These are phyloP conservation scores for Panurus biarmicus DNA, from an alignment of 2,113 vertebrate genomes.

Conservation along the genomic window DNA sequence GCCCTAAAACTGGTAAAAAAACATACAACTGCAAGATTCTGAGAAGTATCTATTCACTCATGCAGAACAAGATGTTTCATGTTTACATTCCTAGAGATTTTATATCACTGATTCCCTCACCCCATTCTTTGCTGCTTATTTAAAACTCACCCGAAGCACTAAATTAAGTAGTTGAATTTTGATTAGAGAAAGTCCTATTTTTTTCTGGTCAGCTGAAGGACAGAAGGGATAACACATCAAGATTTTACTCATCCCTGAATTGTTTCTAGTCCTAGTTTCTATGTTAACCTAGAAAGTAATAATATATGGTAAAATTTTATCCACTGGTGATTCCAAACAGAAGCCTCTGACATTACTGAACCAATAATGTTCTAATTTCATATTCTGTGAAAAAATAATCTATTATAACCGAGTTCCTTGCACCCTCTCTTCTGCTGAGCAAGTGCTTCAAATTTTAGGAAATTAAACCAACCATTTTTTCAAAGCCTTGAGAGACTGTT, in stretches of 20 bases:
- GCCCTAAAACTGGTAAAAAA: not conserved
- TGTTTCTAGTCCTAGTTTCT: not conserved
- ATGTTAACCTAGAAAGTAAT: not conserved
- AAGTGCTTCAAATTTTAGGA: not conserved
- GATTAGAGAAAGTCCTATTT: not conserved
- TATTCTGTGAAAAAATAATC: not conserved
- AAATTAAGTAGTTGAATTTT: not conserved
- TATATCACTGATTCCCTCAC: not conserved
- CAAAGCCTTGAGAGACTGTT: not conserved
- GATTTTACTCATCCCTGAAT: not conserved
- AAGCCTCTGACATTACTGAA: not conserved
- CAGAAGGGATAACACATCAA: not conserved
- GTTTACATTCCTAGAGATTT: not conserved
- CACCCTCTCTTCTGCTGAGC: not conserved
- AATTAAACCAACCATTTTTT: not conserved
- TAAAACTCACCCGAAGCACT: not conserved
- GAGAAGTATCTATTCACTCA: not conserved
- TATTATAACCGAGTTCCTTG: not conserved
- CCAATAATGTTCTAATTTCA: not conserved
- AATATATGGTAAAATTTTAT: not conserved
- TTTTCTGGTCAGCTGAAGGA: not conserved
- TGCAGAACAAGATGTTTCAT: not conserved
- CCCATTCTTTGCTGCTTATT: not conserved
- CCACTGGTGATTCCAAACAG: not conserved
- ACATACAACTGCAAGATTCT: not conserved